These are phyloP conservation scores for Chroicocephalus ridibundus DNA, from an alignment of 2,113 vertebrate species.

Conservation along the genomic window DNA sequence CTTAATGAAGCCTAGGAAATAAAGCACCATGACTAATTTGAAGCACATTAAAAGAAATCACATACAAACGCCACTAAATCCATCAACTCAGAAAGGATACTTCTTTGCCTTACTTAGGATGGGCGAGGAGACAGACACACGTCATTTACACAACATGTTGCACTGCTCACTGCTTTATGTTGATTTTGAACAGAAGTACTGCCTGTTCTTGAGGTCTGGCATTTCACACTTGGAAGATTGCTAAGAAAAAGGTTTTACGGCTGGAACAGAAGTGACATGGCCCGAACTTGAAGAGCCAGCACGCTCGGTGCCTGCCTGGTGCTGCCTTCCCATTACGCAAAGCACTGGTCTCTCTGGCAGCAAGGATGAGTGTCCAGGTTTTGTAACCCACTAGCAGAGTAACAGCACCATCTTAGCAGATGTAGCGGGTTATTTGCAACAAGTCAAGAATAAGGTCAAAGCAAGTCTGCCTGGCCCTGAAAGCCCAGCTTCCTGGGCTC, in stretches of 20 bases:
- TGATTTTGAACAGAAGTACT: not conserved
- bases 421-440: accelerated
- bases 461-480: not conserved
- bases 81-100: not conserved
- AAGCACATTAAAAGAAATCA: conserved; percentile 38
- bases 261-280: not conserved
- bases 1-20: conserved; percentile 40
- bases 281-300: accelerated
- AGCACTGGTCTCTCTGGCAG: not conserved
- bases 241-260: not conserved
- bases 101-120: not conserved
- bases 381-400: not conserved
- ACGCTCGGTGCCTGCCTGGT: accelerated
- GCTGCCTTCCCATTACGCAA: not conserved
- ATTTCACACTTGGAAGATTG: not conserved
- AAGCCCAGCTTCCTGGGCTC: not conserved
- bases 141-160: not conserved
- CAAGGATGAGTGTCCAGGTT: not conserved
- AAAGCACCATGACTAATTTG: conserved; percentile 38
- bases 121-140: not conserved
- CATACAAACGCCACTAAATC: conserved; percentile 52
- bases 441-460: not conserved
- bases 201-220: not conserved
- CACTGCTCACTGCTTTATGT: not conserved
- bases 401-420: not conserved